A percentile compares a stretch with the other conserved stretches of the same genome.
Evolutionary conservation across 37 sponge, comb jelly and placozoan species (phyloP).

Genomic region (Petrosia ficiformis): DNA sequence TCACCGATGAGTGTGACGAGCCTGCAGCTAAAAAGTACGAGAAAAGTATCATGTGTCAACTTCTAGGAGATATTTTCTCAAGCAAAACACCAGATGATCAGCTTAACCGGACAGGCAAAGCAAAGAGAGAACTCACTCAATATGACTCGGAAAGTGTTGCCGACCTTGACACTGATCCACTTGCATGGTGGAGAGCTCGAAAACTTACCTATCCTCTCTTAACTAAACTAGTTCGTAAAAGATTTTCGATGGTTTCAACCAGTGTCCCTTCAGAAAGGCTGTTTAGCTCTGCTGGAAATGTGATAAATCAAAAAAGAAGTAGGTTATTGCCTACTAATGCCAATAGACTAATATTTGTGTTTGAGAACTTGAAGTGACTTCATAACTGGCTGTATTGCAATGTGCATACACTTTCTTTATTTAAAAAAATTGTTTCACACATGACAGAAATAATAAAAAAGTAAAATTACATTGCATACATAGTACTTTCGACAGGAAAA

Average conservation of each 20-base stretch:
- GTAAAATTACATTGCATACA: too few species aligned
- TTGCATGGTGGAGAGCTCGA: conserved; percentile 19
- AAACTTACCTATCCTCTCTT: not conserved
- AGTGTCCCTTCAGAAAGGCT: conserved; percentile 24
- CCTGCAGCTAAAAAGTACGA: conserved; percentile 3
- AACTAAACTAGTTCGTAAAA: conserved; percentile 6
- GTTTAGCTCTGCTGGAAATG: conserved; percentile 11
- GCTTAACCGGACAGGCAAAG: not conserved
- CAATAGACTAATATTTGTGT: not conserved
- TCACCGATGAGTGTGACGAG: too few species aligned
- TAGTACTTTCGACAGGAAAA: too few species aligned
- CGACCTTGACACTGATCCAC: too few species aligned
- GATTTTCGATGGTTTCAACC: conserved; percentile 13
- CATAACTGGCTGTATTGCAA: too few species aligned
- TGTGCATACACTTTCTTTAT: too few species aligned
- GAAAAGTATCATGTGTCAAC: not conserved
- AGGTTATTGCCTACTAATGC: not conserved
- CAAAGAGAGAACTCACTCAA: not conserved
- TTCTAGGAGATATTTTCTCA: not conserved
- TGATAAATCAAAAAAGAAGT: conserved; percentile 4
- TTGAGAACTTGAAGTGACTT: too few species aligned
- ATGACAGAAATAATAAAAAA: too few species aligned
- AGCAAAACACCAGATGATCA: not conserved
- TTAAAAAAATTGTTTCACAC: too few species aligned
- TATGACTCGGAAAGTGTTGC: too few species aligned